These are phyloP conservation scores for Piprites chloris DNA, from an alignment of 2,113 vertebrate species.

Conservation along the genomic window DNA sequence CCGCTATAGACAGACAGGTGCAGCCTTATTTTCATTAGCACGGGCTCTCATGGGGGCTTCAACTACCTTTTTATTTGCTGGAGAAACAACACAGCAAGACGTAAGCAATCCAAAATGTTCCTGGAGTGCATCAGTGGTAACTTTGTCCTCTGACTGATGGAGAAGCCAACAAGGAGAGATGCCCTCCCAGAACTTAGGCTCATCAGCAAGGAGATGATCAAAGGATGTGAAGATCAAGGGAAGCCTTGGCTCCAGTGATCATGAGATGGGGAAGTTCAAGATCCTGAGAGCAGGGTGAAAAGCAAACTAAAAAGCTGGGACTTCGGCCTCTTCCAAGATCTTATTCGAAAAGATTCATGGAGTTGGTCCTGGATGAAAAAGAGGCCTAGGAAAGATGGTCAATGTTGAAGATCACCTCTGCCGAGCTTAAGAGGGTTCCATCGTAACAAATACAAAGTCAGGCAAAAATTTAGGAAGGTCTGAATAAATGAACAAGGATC, in stretches of 20 bases:
- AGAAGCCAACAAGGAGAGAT: neutral
- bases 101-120: neutral
- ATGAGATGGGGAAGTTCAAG: neutral
- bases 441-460: neutral
- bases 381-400: neutral
- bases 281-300: neutral
- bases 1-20: neutral
- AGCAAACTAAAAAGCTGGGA: neutral
- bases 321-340: neutral
- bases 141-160: neutral
- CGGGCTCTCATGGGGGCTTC: rapidly evolving
- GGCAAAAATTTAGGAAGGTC: neutral
- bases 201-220: neutral
- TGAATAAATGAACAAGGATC: neutral
- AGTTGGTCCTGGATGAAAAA: neutral
- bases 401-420: neutral
- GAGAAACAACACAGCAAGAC: neutral
- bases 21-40: neutral
- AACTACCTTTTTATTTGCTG: neutral
- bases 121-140: neutral
- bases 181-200: neutral
- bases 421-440: neutral
- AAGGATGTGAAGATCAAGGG: neutral
- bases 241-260: neutral
- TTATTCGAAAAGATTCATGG: neutral